Evolutionary conservation across 1,140 invertebrate species (phyloP).

Genomic region (Ceratoteleas bidentatus): DNA sequence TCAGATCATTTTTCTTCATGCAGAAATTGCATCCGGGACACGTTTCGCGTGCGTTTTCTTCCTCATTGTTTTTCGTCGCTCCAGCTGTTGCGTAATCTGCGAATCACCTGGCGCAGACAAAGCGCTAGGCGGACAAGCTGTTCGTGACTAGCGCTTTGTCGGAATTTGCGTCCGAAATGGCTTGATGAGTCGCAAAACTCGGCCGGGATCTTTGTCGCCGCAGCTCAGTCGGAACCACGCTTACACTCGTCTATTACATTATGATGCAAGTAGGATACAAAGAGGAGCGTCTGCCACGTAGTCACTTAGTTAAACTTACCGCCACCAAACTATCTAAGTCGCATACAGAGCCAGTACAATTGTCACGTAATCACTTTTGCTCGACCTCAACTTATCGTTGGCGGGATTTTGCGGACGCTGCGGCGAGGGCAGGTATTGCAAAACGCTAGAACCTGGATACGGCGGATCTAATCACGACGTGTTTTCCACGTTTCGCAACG

Average conservation of each 20-base stretch:
- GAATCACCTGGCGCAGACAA: not conserved
- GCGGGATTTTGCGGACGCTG: conserved; percentile 36
- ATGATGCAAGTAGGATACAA: conserved; percentile 42
- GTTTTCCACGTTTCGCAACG: conserved; percentile 32
- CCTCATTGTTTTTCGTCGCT: not conserved
- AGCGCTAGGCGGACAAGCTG: not conserved
- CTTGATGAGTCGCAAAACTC: conserved; percentile 20
- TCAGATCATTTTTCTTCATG: no score
- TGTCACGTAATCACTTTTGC: conserved; percentile 69
- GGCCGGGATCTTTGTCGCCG: conserved; percentile 16
- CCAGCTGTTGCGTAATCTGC: not conserved
- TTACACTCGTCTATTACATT: conserved; percentile 49
- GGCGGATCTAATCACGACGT: conserved; percentile 42
- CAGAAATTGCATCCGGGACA: no score
- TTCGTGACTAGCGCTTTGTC: not conserved
- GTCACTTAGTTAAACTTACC: conserved; percentile 57
- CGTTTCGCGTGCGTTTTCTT: not conserved
- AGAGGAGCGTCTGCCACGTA: conserved; percentile 40
- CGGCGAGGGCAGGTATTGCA: conserved; percentile 36
- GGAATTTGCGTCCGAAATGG: conserved; percentile 8
- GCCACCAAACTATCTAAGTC: conserved; percentile 63
- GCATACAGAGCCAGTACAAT: conserved; percentile 48
- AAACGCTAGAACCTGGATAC: conserved; percentile 22
- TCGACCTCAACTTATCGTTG: conserved; percentile 49
- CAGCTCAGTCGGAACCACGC: conserved; percentile 3